Percentiles rank a stretch among this genome's conserved stretches.
phyloP scores from a whole-genome alignment of 2,113 vertebrate genomes.

The Corythornis cristatus region DNA sequence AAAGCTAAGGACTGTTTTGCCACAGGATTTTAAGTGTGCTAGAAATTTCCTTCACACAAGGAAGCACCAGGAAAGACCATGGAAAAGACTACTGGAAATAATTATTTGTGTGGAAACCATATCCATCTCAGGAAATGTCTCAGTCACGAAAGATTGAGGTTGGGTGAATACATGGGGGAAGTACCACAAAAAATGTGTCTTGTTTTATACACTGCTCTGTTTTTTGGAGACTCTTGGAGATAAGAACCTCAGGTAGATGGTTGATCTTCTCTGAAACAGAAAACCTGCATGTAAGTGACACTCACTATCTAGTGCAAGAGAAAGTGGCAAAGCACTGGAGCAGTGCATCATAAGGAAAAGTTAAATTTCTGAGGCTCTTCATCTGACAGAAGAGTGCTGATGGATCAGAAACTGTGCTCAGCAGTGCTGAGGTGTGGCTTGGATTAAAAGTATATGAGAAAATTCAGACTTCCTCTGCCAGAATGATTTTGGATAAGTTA shows the following conservation, averaged over 20 bases:
- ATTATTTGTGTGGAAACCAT: neutral
- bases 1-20: neutral
- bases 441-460: neutral
- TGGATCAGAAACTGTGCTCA: neutral
- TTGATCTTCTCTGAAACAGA: neutral
- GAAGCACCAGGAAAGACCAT: neutral
- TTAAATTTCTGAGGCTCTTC: neutral
- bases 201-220: neutral
- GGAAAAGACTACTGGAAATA: neutral
- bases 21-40: neutral
- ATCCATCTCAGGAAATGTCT: neutral
- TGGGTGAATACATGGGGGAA: neutral
- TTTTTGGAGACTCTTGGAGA: neutral
- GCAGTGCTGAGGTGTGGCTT: neutral
- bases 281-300: neutral
- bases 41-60: neutral
- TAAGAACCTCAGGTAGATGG: neutral
- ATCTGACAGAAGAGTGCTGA: neutral
- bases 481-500: neutral
- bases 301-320: neutral
- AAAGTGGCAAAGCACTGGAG: neutral
- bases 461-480: neutral
- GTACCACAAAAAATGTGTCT: neutral
- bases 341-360: neutral
- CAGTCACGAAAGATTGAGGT: neutral